These are phyloP conservation scores for Drosophila nigrodunni DNA, from an alignment of 1,140 invertebrate genomes.

Conservation along the genomic window DNA sequence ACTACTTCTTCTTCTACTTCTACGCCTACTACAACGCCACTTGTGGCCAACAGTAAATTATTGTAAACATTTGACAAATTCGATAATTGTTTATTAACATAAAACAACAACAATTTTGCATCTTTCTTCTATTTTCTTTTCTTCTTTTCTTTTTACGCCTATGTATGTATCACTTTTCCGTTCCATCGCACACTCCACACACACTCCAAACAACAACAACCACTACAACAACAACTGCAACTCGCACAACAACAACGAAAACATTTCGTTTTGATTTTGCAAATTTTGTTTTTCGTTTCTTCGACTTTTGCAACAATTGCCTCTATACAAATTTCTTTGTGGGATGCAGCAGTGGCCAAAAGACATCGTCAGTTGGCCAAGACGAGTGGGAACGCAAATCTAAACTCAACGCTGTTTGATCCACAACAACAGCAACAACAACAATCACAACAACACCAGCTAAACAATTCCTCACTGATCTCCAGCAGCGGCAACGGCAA, in stretches of 20 bases:
- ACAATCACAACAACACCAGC: slow-evolving; percentile 50
- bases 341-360: slow-evolving; percentile 38
- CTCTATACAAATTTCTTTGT: neutral
- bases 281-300: slow-evolving; percentile 42
- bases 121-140: slow-evolving; percentile 70
- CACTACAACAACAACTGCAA: slow-evolving; percentile 16
- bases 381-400: slow-evolving; percentile 47
- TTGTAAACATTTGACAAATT: slow-evolving; percentile 84
- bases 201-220: slow-evolving; percentile 12
- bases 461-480: slow-evolving; percentile 63
- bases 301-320: neutral
- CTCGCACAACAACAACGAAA: slow-evolving; percentile 28
- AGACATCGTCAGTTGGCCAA: slow-evolving; percentile 38
- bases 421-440: slow-evolving; percentile 48
- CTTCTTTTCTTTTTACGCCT: slow-evolving; percentile 41
- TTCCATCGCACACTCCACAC: slow-evolving; percentile 34
- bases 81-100: slow-evolving; percentile 83
- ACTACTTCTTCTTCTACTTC: slow-evolving; percentile 78
- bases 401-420: slow-evolving; percentile 49
- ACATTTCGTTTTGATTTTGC: slow-evolving; percentile 71
- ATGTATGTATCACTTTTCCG: slow-evolving; percentile 43
- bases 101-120: slow-evolving; percentile 84
- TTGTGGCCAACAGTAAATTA: slow-evolving; percentile 85
- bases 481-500: slow-evolving; percentile 55
- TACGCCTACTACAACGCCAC: slow-evolving; percentile 84